phyloP scores from a whole-genome alignment of 1,140 invertebrate species.

The Brachionus paranguensis region DNA sequence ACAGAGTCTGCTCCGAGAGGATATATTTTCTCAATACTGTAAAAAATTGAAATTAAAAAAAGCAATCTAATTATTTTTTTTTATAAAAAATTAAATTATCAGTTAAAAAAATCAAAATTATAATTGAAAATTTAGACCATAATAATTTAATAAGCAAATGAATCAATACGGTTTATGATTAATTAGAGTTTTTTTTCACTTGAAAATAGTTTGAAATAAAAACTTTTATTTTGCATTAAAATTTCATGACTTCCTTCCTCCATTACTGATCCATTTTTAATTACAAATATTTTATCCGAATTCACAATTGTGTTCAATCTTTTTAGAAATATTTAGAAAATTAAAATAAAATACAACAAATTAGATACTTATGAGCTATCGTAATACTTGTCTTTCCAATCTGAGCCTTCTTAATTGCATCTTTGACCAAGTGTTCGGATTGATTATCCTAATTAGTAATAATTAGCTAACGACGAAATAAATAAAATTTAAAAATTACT shows the following conservation, averaged over 20 bases:
- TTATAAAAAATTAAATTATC: no score
- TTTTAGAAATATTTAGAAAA: background rate
- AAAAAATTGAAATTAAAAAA: no score
- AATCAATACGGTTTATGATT: background rate
- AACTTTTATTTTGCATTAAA: background rate
- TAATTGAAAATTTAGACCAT: background rate
- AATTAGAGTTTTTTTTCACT: background rate
- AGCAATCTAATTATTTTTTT: no score
- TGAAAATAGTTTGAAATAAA: background rate
- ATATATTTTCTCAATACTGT: no score
- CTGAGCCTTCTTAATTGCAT: slow-evolving; percentile 50
- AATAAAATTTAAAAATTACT: background rate
- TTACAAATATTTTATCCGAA: background rate
- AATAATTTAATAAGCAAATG: no score
- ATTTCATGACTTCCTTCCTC: slow-evolving; percentile 10
- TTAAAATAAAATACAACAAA: no score
- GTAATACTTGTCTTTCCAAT: slow-evolving; percentile 56
- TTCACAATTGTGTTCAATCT: slow-evolving; percentile 21
- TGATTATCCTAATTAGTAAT: slow-evolving; percentile 62
- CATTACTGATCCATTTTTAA: background rate
- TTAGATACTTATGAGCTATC: slow-evolving; percentile 53
- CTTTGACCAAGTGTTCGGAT: slow-evolving; percentile 65
- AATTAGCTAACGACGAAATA: background rate
- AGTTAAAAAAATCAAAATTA: no score
- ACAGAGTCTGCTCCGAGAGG: no score